Evolutionary conservation across 2,113 vertebrate species (phyloP), one percentile per base, ranked within the genome.

Genomic region (Ondatra zibethicus): DNA sequence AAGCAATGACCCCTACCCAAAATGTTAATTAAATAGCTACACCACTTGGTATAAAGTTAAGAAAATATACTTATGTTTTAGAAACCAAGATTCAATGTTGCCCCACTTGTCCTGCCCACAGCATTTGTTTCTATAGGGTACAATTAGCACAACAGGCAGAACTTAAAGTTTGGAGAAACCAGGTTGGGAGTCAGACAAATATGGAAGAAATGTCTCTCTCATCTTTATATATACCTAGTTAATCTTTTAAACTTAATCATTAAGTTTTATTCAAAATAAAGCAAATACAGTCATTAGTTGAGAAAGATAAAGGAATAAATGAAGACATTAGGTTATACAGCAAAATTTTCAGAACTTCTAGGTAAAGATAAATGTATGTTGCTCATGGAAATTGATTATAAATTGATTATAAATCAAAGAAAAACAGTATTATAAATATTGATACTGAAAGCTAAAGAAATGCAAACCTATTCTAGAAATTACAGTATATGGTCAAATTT

Each of bases 181-280:
- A 97, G 93, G 93, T n/a, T 96, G 65, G 39, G 94, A 98, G 97
- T 66, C 81, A 96, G 72, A 90, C 73, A 97, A 89, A 68, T 94
- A 95, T 76, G 84, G 96, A 97, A 96, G 19, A 98, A 98, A 94
- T 97, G 80, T 95, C 81, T 95, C 14, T 96, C 89, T 96, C 97
- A 96, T 97, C 91, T 98, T 98, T 97, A 97, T 97, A 98, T 98
- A 97, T 97, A 86, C 88, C 50, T 95, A 90, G 97, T 97, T 98
- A 97, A 97, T 73, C 94, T 96, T 97, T 95, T 93, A 97, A 93
- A 96, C 98, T 98, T 98, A 96, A 94, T 98, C 90, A 92, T 97
- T 98, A 97, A 5, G 1, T 96, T 97, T 95, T 97, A 98, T 96
- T 98, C 94, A 97, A 97, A 97, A 97, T 95, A 93, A 98, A 96